These are phyloP conservation scores for Drosophila chauvacae DNA, from an alignment of 1,140 invertebrate genomes.

Conservation along the genomic window DNA sequence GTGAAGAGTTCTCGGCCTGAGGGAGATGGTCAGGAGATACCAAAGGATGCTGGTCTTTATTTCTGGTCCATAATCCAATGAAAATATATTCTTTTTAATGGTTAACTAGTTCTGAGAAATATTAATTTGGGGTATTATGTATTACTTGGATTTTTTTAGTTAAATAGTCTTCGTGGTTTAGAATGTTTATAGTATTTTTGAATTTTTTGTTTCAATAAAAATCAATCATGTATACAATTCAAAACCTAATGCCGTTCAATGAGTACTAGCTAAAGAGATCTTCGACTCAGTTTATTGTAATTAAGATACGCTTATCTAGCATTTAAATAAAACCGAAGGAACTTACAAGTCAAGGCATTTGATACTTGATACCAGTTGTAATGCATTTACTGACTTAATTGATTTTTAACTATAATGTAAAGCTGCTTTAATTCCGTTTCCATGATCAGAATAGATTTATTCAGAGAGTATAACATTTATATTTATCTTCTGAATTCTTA, in stretches of 20 bases:
- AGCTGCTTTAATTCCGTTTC: not conserved
- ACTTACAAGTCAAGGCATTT: not conserved
- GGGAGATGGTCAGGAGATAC: not conserved
- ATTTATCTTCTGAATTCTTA: not conserved
- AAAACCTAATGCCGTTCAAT: too few species aligned
- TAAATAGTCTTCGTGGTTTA: not conserved
- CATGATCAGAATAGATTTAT: too few species aligned
- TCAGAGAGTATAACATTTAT: not conserved
- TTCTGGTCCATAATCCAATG: constrained; percentile 12
- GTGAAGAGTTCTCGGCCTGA: constrained; percentile 1
- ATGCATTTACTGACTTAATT: not conserved
- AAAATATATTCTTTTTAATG: not conserved
- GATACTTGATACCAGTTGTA: too few species aligned
- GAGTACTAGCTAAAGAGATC: too few species aligned
- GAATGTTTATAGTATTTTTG: not conserved
- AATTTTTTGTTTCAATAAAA: too few species aligned
- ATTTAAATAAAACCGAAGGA: not conserved
- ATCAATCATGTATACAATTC: too few species aligned
- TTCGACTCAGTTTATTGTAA: too few species aligned
- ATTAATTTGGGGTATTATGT: not conserved
- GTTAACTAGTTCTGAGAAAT: not conserved
- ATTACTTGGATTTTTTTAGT: not conserved
- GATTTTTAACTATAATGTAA: not conserved
- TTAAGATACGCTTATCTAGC: not conserved
- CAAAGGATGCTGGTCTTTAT: not conserved